Percentiles rank a stretch among this genome's conserved stretches.
Conservation (phyloP, 2,888 invertebrate genomes). For the Baccha elongata region DNA sequence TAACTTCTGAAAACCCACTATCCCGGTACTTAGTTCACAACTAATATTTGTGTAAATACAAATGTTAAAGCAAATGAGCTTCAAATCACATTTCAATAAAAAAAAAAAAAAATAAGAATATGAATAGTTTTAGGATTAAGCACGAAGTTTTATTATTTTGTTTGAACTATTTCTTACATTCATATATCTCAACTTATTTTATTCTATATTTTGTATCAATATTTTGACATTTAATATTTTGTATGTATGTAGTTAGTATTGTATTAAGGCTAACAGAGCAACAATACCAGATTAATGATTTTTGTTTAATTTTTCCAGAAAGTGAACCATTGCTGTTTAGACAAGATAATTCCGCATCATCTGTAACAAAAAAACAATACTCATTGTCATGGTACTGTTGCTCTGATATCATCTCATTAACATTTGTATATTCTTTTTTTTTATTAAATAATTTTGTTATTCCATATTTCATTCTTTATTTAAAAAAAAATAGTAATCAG, state of each 20-base stretch:
- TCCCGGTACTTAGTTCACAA: too few relatives aligned
- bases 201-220: too few relatives aligned
- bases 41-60: too few relatives aligned
- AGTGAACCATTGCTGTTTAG: constrained; percentile 58
- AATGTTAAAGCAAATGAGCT: too few relatives aligned
- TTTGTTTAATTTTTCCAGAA: constrained; percentile 58
- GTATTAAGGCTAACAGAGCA: constrained; percentile 33
- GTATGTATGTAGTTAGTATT: constrained; percentile 6
- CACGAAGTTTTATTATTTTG: too few relatives aligned
- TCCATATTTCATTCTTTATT: not conserved
- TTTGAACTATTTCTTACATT: too few relatives aligned
- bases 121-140: too few relatives aligned
- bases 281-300: constrained; percentile 46
- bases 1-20: too few relatives aligned
- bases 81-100: too few relatives aligned
- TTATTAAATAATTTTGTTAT: not conserved
- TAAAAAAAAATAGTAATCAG: not conserved
- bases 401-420: constrained; percentile 50
- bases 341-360: constrained; percentile 48
- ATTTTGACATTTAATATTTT: too few relatives aligned
- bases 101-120: too few relatives aligned
- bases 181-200: too few relatives aligned
- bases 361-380: constrained; percentile 43
- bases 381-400: constrained; percentile 54
- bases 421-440: constrained; percentile 3